Evolutionary conservation across 2,888 invertebrate genomes (phyloP).

Genomic region (Isoperla grammatica): DNA sequence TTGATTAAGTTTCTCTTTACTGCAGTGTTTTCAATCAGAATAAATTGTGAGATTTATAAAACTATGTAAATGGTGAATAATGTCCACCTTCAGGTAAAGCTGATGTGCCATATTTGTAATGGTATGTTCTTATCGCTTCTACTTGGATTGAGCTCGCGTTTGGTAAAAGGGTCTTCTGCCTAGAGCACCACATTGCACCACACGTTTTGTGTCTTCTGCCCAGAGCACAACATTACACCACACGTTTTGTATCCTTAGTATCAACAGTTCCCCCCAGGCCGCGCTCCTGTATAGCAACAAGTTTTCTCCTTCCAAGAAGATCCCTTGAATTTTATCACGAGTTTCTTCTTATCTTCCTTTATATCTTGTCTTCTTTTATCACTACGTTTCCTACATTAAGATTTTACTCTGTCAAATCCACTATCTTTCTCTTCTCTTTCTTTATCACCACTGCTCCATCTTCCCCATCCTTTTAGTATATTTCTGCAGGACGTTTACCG

Average conservation of each 20-base stretch:
- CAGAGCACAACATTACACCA: too few species aligned
- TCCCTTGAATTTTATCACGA: constrained; percentile 5
- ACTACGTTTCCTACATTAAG: constrained; percentile 1
- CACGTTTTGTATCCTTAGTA: neutral
- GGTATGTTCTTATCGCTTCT: too few species aligned
- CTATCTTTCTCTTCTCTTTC: constrained; percentile 18
- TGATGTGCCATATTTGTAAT: too few species aligned
- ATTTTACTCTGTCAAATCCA: constrained; percentile 14
- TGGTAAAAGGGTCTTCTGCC: too few species aligned
- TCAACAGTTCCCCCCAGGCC: neutral
- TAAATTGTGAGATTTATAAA: too few species aligned
- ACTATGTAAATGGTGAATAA: too few species aligned
- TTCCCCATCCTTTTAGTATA: constrained; percentile 12
- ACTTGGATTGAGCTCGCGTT: too few species aligned
- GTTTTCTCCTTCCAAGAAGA: constrained; percentile 3
- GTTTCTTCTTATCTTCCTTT: constrained; percentile 3
- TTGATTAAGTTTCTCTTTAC: too few species aligned
- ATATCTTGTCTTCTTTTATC: constrained; percentile 12
- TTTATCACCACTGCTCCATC: constrained; percentile 6
- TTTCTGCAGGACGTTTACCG: constrained; percentile 14
- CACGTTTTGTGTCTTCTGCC: too few species aligned
- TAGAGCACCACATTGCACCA: too few species aligned
- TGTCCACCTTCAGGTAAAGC: too few species aligned
- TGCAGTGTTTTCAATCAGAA: too few species aligned
- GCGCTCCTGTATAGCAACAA: constrained; percentile 14